These are phyloP conservation scores for Chironomus striatipennis DNA, from an alignment of 1,140 invertebrate genomes.

Conservation along the genomic window DNA sequence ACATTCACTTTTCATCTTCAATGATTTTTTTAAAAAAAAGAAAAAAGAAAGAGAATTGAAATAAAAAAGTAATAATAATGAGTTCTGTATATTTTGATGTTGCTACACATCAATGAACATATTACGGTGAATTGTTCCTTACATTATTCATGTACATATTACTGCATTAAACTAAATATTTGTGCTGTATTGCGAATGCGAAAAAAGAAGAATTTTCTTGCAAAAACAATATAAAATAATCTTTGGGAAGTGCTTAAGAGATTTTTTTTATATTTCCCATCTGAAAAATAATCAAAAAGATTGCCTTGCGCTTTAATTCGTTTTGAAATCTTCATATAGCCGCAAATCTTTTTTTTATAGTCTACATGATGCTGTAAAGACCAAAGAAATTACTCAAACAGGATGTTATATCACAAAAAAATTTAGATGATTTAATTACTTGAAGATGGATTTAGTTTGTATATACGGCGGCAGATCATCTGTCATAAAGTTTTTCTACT, in stretches of 20 bases:
- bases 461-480: background rate
- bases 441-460: background rate
- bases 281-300: background rate
- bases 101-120: background rate
- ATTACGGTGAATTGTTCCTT: background rate
- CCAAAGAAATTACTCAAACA: background rate
- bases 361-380: background rate
- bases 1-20: conserved; percentile 2
- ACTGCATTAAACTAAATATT: background rate
- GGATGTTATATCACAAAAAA: background rate
- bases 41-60: no score
- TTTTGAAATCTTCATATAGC: no score
- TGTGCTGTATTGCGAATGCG: background rate
- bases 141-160: background rate
- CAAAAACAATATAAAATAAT: no score
- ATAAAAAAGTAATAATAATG: background rate
- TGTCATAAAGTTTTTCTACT: background rate
- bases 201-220: background rate
- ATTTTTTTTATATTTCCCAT: background rate
- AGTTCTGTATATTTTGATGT: background rate
- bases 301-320: no score
- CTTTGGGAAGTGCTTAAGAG: background rate
- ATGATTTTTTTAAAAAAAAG: background rate
- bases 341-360: background rate
- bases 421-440: conserved; percentile 20